Evolutionary conservation across 2,113 vertebrate genomes (phyloP).

Genomic region (human): DNA sequence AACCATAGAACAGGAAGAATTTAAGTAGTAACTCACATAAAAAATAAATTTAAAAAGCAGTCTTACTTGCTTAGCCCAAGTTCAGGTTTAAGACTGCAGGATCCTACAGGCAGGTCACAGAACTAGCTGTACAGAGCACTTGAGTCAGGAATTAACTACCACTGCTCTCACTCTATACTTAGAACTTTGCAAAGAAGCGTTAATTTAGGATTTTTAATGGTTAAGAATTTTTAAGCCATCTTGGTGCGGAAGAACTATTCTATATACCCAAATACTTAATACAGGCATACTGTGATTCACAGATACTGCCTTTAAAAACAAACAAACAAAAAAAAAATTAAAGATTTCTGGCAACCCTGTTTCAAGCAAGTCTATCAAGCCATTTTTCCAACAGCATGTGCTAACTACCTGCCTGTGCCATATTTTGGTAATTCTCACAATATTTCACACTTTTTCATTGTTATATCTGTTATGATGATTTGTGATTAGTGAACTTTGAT

Average conservation of each 20-base stretch:
- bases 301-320: not conserved
- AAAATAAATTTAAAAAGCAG: not conserved
- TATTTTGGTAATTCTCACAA: not conserved
- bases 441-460: not conserved
- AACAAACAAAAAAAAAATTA: not conserved
- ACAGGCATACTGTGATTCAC: not conserved
- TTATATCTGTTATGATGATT: not conserved
- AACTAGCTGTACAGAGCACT: not conserved
- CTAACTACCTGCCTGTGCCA: not conserved
- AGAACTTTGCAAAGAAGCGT: not conserved
- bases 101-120: not conserved
- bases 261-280: not conserved
- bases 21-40: not conserved
- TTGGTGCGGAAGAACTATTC: not conserved
- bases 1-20: not conserved
- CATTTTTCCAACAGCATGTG: not conserved
- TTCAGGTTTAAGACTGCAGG: not conserved
- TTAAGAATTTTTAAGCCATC: not conserved
- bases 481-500: not conserved
- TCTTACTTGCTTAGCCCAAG: not conserved
- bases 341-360: not conserved
- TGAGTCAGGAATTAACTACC: not conserved
- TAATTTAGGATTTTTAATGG: not conserved
- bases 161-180: not conserved
- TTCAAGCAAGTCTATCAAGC: not conserved